These are phyloP conservation scores for Gymnopithys bicolor DNA, from an alignment of 2,797 vertebrate species.

Conservation along the genomic window DNA sequence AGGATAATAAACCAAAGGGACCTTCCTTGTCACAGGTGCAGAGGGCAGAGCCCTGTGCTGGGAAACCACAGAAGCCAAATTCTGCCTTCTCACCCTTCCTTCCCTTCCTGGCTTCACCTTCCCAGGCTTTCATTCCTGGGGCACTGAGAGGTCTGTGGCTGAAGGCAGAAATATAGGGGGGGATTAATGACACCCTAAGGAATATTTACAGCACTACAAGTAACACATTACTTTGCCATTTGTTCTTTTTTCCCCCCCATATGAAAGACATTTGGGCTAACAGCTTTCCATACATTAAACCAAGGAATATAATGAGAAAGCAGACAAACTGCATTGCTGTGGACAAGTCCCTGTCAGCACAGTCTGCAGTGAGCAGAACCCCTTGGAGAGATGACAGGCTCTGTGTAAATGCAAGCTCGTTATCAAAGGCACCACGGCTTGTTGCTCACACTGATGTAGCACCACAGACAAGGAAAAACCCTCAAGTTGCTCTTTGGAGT, in stretches of 20 bases:
- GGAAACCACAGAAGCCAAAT: background rate
- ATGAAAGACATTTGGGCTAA: conserved; percentile 13
- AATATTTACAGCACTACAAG: conserved; percentile 34
- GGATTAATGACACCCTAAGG: background rate
- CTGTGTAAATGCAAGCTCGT: background rate
- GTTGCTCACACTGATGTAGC: background rate
- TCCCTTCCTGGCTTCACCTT: background rate
- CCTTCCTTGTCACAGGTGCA: background rate
- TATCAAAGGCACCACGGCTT: background rate
- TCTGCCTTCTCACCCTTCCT: background rate
- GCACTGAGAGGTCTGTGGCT: fast-evolving
- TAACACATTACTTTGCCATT: background rate
- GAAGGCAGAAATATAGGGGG: background rate
- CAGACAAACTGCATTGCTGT: background rate
- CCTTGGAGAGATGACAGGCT: background rate
- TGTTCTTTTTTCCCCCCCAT: background rate
- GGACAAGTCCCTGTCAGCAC: background rate
- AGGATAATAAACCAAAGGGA: background rate
- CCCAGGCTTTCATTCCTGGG: background rate
- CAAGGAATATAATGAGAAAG: background rate
- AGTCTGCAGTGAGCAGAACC: background rate
- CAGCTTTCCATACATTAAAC: conserved; percentile 46
- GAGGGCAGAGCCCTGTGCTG: background rate
- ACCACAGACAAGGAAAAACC: background rate
- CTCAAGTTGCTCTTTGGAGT: background rate